Conservation (phyloP, 2,113 vertebrate species). For the Penelope pileata region DNA sequence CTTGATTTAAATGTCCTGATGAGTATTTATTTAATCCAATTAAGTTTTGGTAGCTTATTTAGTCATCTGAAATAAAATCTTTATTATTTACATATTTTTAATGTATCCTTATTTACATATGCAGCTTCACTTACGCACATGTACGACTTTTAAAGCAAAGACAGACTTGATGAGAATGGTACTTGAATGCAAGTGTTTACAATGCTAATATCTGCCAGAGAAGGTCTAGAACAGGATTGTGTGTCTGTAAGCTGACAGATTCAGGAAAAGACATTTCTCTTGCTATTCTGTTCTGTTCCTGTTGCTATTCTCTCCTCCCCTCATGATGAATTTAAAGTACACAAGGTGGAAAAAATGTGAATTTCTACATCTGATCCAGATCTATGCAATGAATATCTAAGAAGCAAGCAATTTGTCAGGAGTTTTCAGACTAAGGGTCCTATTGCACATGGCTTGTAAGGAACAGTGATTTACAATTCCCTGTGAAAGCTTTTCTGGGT, state of each 20-base stretch:
- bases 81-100: not conserved
- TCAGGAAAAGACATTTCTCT: not conserved
- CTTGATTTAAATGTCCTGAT: slow-evolving; percentile 4
- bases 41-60: slow-evolving; percentile 22
- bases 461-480: slow-evolving; percentile 61
- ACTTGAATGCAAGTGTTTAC: not conserved
- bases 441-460: not conserved
- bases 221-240: not conserved
- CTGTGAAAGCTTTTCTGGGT: slow-evolving; percentile 52
- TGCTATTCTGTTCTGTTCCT: not conserved
- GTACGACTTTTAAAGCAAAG: not conserved
- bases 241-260: not conserved
- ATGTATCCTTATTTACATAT: slow-evolving; percentile 14
- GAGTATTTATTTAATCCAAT: slow-evolving; percentile 33
- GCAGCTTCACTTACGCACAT: not conserved
- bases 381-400: not conserved
- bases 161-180: not conserved
- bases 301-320: not conserved
- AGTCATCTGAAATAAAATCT: not conserved
- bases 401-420: slow-evolving; percentile 44
- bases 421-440: slow-evolving; percentile 32
- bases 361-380: slow-evolving; percentile 38
- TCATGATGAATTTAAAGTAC: not conserved
- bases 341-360: not conserved
- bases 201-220: not conserved